Evolutionary conservation across 2,113 vertebrate genomes (phyloP), one percentile per base, ranked within the genome.

Genomic region (Dromaius novaehollandiae): DNA sequence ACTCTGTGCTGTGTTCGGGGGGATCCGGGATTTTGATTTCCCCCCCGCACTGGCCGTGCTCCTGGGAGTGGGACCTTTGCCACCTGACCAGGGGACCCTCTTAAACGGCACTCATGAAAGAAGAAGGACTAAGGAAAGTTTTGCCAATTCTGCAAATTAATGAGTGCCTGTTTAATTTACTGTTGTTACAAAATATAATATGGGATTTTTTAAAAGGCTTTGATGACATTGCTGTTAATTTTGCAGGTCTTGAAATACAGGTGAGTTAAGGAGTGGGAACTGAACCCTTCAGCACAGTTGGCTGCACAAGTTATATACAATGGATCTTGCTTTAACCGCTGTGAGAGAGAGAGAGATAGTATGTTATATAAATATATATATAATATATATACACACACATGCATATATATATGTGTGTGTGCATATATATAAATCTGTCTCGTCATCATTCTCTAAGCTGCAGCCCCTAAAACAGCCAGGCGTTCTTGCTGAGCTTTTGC

Each of bases 121-220:
- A 84, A 13, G 28, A 28, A 91, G 44, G 6, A 55, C 25, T 8
- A 6, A 16, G 32, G 56, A 28, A 16, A 56, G 6, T 30, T 58
- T 70, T 1, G 0, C 32, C 71, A 79, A 88, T 61, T 78, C 0
- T 0, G 69, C 15, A 26, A 8, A 16, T 51, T 87, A 71, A n/a
- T 19, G 40, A 88, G 13, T 2, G 0, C 4, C 18, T 26, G 20
- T 36, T 83, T 64, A 60, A 44, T 17, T 74, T 44, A 25, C 22
- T 40, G 19, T 32, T 63, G 12, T 13, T 86, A 28, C 58, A 65
- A 91, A 93, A n/a, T n/a, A n/a, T 16, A 81, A 69, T n/a, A 40
- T 34, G 25, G n/a, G 56, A 46, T 38, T 77, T 86, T 84, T 58
- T 74, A 40, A 71, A 66, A 77, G 69, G 15, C 60, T 82, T 60